Percentiles rank a stretch among this genome's conserved stretches.
Evolutionary conservation across 2,888 invertebrate species (phyloP).

Genomic region (Volucella inanis): DNA sequence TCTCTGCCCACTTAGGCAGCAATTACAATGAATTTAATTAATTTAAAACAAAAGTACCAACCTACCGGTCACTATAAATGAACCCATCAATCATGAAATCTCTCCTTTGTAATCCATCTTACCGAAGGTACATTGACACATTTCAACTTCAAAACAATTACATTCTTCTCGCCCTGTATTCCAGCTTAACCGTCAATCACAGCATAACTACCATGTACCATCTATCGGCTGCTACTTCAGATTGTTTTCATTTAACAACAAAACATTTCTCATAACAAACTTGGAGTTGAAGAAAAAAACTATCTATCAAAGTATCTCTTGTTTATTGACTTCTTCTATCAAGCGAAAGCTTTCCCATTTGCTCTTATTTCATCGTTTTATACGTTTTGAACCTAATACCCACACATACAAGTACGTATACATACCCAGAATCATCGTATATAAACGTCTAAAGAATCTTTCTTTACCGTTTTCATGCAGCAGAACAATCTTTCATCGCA

Average conservation of each 20-base stretch:
- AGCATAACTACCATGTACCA: neutral
- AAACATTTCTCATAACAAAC: neutral
- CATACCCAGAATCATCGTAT: too few species aligned
- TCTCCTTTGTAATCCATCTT: too few species aligned
- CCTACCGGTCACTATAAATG: too few species aligned
- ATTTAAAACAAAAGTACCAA: too few species aligned
- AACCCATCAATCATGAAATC: too few species aligned
- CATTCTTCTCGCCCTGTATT: neutral
- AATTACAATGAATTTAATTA: too few species aligned
- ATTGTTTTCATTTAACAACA: too few species aligned
- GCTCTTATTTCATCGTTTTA: conserved; percentile 55
- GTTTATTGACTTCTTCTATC: conserved; percentile 38
- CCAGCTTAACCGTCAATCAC: neutral
- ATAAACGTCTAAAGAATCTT: conserved; percentile 30
- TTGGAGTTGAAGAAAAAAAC: conserved; percentile 3
- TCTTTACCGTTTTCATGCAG: conserved; percentile 14
- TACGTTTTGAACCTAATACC: neutral
- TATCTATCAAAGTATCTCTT: conserved; percentile 21
- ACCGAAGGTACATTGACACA: too few species aligned
- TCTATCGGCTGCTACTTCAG: too few species aligned
- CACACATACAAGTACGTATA: neutral
- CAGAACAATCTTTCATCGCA: conserved; percentile 22
- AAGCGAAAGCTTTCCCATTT: conserved; percentile 68
- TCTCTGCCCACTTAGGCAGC: too few species aligned
- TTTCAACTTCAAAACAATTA: too few species aligned